Evolutionary conservation across 2,797 vertebrate species (phyloP).

Genomic region (Lagocephalus sceleratus): DNA sequence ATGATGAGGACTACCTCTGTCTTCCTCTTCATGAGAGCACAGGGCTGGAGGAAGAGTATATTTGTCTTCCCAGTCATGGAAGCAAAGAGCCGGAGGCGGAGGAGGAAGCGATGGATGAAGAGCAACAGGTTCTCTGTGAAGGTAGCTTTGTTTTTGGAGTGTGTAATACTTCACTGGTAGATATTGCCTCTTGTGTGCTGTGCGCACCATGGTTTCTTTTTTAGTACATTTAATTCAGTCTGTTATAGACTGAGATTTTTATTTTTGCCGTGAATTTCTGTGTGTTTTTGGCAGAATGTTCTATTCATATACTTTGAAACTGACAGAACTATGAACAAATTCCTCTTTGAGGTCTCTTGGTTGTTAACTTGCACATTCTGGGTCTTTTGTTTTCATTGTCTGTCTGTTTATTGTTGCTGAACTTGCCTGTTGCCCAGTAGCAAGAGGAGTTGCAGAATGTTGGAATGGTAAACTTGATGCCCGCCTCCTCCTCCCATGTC

Average conservation of each 20-base stretch:
- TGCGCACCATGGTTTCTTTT: constrained; percentile 8
- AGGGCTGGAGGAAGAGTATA: constrained; percentile 40
- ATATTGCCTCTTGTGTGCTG: not conserved
- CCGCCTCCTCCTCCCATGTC: too few relatives aligned
- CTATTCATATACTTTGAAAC: not conserved
- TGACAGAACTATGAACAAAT: too few relatives aligned
- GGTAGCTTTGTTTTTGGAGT: constrained; percentile 39
- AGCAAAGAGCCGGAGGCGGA: constrained; percentile 31
- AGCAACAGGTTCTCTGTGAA: constrained; percentile 63
- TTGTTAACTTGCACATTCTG: not conserved
- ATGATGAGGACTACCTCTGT: constrained; percentile 48
- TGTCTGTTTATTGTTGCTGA: constrained; percentile 28
- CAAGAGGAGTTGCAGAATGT: constrained; percentile 11
- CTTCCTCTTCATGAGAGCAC: constrained; percentile 29
- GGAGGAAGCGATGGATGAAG: constrained; percentile 57
- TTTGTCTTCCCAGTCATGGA: constrained; percentile 30
- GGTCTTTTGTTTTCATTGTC: constrained; percentile 5
- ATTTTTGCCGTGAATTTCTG: not conserved
- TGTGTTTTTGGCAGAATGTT: not conserved
- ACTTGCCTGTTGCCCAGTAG: constrained; percentile 29
- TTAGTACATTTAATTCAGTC: constrained; percentile 23
- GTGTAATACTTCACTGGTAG: not conserved
- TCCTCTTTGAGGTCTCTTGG: not conserved
- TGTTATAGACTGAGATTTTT: constrained; percentile 35
- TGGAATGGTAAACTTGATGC: too few relatives aligned